These are phyloP conservation scores for Andrena trimmerana DNA, from an alignment of 2,888 invertebrate genomes.

Conservation along the genomic window DNA sequence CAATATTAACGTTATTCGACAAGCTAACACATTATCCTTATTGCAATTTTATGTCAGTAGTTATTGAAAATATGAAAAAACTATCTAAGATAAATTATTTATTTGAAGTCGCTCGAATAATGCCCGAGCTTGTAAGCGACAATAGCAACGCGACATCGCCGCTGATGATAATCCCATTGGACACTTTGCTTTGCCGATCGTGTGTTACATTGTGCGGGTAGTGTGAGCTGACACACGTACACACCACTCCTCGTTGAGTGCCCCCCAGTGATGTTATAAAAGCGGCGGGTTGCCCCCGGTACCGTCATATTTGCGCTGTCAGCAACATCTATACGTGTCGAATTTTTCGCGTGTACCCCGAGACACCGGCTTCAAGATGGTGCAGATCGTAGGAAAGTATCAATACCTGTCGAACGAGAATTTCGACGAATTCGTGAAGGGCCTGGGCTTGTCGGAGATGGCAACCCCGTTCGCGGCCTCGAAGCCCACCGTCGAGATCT, in stretches of 20 bases:
- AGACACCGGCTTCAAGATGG: slow-evolving; percentile 73
- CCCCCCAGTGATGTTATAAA: slow-evolving; percentile 67
- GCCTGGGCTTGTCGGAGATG: slow-evolving; percentile 73
- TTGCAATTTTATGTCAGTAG: too few relatives aligned
- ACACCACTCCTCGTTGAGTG: slow-evolving; percentile 8
- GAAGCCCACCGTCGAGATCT: slow-evolving; percentile 79
- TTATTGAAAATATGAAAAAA: too few relatives aligned
- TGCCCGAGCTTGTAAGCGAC: background rate
- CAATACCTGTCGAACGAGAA: slow-evolving; percentile 81
- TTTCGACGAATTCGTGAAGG: slow-evolving; percentile 81
- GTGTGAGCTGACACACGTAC: slow-evolving; percentile 20
- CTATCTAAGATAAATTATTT: too few relatives aligned
- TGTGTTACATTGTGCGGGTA: slow-evolving; percentile 51
- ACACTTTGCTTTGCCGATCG: slow-evolving; percentile 63
- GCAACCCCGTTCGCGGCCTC: slow-evolving; percentile 77
- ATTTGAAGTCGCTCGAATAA: too few relatives aligned
- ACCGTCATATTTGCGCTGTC: slow-evolving; percentile 36
- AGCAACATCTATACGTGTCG: slow-evolving; percentile 7
- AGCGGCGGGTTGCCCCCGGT: slow-evolving; percentile 40
- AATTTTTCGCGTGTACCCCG: background rate
- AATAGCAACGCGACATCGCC: slow-evolving; percentile 56
- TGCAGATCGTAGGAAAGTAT: slow-evolving; percentile 81
- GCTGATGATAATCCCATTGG: slow-evolving; percentile 62
- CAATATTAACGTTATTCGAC: too few relatives aligned
- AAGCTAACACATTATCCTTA: too few relatives aligned